Evolutionary conservation across 2,113 vertebrate species (phyloP).

Genomic region (Ibidorhyncha struthersii): DNA sequence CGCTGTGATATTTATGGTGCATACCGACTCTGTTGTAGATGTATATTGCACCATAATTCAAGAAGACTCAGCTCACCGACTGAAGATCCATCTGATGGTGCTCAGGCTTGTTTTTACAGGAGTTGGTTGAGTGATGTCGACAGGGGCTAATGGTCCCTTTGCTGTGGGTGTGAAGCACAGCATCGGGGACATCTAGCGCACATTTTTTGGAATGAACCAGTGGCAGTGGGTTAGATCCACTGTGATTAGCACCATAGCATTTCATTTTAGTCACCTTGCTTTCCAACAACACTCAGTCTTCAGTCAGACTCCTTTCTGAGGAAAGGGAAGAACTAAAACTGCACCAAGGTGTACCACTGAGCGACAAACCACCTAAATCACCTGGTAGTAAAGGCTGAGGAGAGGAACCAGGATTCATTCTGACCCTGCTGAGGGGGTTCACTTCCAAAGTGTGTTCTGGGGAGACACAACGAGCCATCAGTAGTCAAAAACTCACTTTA

Average conservation of each 20-base stretch:
- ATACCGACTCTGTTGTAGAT: background rate
- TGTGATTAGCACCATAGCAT: background rate
- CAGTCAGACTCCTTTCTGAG: background rate
- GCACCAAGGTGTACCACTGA: background rate
- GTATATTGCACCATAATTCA: background rate
- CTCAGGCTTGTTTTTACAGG: background rate
- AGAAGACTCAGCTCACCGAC: background rate
- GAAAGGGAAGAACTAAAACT: background rate
- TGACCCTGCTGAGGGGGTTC: background rate
- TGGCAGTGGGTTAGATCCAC: background rate
- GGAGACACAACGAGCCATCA: background rate
- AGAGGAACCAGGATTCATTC: background rate
- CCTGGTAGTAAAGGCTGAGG: background rate
- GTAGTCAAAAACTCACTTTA: background rate
- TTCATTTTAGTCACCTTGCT: background rate
- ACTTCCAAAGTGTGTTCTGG: background rate
- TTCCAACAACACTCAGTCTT: background rate
- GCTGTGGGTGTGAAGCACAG: background rate
- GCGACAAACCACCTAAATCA: background rate
- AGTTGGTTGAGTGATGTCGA: background rate
- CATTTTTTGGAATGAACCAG: background rate
- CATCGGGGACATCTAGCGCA: background rate
- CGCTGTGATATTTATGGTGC: background rate
- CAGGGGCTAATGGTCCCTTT: background rate
- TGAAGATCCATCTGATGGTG: background rate